Evolutionary conservation across 1,140 invertebrate genomes (phyloP).

Genomic region (Nasonia giraulti): DNA sequence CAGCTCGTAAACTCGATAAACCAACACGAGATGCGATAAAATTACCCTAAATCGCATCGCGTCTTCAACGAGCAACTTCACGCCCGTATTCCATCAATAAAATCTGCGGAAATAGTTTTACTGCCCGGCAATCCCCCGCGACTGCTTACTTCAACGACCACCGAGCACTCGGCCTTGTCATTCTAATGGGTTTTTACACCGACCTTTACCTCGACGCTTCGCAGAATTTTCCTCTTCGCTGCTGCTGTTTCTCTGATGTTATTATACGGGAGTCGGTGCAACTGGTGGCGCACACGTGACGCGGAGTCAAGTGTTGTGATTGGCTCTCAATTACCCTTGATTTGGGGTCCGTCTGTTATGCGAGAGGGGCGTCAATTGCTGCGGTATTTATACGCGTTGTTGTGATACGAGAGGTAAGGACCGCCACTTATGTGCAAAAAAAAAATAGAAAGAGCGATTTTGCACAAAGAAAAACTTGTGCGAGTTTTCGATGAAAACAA

Average conservation of each 20-base stretch:
- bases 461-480: too few relatives aligned
- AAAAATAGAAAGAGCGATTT: too few relatives aligned
- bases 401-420: too few relatives aligned
- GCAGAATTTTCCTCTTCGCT: neutral
- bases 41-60: neutral
- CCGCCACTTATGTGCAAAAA: too few relatives aligned
- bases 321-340: too few relatives aligned
- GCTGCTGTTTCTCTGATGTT: neutral
- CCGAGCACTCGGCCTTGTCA: neutral
- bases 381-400: too few relatives aligned
- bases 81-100: neutral
- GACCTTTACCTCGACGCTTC: neutral
- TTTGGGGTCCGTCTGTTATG: too few relatives aligned
- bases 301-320: too few relatives aligned
- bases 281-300: too few relatives aligned
- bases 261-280: too few relatives aligned
- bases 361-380: too few relatives aligned
- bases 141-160: neutral
- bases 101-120: slow-evolving; percentile 33
- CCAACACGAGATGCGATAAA: neutral
- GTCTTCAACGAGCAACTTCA: slow-evolving; percentile 4
- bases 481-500: neutral
- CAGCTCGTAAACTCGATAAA: neutral
- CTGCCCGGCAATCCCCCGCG: neutral
- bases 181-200: neutral